phyloP scores from a whole-genome alignment of 1,140 invertebrate species.

The Apis dorsata region DNA sequence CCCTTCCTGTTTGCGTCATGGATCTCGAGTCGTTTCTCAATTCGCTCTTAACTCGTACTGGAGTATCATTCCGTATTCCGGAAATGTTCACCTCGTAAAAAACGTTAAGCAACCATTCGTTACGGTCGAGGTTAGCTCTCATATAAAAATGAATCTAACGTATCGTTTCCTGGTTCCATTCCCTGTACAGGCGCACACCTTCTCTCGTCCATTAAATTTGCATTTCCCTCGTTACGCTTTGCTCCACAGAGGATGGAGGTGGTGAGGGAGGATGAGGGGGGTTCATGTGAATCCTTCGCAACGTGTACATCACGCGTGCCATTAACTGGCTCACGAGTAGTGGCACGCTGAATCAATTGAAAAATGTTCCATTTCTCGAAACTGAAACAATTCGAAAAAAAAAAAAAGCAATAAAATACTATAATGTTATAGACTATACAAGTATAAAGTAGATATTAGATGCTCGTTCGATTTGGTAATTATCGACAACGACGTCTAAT shows the following conservation, averaged over 20 bases:
- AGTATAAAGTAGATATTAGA: too few relatives aligned
- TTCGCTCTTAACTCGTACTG: background rate
- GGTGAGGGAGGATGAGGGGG: background rate
- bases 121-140: background rate
- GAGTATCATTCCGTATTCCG: constrained; percentile 12
- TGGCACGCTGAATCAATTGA: constrained; percentile 35
- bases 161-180: constrained; percentile 18
- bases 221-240: constrained; percentile 55
- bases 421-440: too few relatives aligned
- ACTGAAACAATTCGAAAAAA: constrained; percentile 17
- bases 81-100: constrained; percentile 12
- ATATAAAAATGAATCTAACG: constrained; percentile 41
- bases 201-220: constrained; percentile 62
- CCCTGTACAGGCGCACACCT: background rate
- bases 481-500: constrained; percentile 17
- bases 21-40: background rate
- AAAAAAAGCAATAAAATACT: background rate
- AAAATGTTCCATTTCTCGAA: constrained; percentile 24
- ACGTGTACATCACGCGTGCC: constrained; percentile 31
- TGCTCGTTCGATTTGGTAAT: background rate
- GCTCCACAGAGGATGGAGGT: background rate
- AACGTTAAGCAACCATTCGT: constrained; percentile 32
- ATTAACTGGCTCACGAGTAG: constrained; percentile 27
- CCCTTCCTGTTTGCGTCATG: background rate
- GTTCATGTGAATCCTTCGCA: constrained; percentile 34